phyloP scores from a whole-genome alignment of 2,113 vertebrate genomes.

The Casuarius casuarius region DNA sequence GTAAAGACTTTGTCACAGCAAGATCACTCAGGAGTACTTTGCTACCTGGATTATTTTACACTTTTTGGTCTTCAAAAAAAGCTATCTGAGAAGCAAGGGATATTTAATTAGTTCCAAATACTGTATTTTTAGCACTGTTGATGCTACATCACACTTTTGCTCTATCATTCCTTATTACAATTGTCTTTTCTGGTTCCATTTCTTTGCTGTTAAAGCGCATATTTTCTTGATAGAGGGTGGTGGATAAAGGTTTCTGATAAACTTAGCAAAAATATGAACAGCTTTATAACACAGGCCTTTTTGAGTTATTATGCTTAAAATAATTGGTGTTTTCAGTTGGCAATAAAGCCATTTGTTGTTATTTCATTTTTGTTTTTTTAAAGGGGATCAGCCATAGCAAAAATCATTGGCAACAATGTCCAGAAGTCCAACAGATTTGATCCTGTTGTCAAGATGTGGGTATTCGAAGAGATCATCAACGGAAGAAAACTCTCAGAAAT shows the following conservation, averaged over 20 bases:
- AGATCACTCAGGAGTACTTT: neutral
- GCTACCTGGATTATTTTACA: neutral
- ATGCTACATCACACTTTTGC: neutral
- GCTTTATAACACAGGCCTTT: neutral
- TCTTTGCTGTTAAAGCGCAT: neutral
- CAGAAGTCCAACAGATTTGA: slow-evolving; percentile 80
- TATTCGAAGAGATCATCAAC: slow-evolving; percentile 83
- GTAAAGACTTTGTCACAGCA: neutral
- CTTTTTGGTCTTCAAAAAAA: neutral
- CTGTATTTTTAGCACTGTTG: neutral
- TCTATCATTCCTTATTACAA: neutral
- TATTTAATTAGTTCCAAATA: neutral
- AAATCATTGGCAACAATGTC: slow-evolving; percentile 84
- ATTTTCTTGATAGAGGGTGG: neutral
- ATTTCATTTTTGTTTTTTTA: neutral
- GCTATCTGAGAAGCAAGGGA: neutral
- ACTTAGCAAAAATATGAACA: neutral
- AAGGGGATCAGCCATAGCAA: slow-evolving; percentile 86
- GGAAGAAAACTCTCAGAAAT: slow-evolving; percentile 83
- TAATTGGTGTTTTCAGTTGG: neutral
- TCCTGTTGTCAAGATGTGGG: slow-evolving; percentile 85
- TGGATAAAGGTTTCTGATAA: neutral
- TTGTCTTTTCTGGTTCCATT: neutral
- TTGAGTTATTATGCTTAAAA: neutral
- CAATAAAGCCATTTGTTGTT: neutral